These are phyloP conservation scores for Hyperopisus bebe DNA, from an alignment of 2,113 vertebrate species.

Conservation along the genomic window DNA sequence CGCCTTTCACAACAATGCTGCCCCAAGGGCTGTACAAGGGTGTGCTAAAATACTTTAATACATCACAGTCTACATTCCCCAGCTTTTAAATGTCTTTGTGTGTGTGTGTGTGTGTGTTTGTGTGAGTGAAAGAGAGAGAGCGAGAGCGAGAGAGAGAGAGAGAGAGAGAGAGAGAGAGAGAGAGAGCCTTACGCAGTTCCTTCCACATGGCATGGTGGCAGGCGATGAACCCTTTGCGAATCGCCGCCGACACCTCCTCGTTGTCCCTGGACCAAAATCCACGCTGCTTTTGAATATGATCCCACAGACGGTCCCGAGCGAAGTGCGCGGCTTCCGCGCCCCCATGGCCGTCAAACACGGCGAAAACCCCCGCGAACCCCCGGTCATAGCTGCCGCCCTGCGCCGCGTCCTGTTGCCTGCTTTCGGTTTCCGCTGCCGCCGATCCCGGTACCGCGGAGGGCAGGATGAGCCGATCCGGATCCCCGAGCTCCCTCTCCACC, in stretches of 20 bases:
- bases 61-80: background rate
- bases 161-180: too few relatives aligned
- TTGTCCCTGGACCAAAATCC: slow-evolving; percentile 83
- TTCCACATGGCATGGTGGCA: slow-evolving; percentile 98
- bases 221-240: slow-evolving; percentile 88
- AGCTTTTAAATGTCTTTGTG: background rate
- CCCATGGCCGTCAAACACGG: slow-evolving; percentile 91
- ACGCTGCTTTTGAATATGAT: slow-evolving; percentile 80
- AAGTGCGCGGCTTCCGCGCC: slow-evolving; percentile 89
- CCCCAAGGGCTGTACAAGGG: background rate
- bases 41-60: background rate
- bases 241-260: slow-evolving; percentile 79
- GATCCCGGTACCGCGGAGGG: slow-evolving; percentile 39
- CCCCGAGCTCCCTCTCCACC: slow-evolving; percentile 78
- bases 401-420: background rate
- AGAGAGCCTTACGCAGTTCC: slow-evolving; percentile 73
- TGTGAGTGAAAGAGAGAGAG: too few relatives aligned
- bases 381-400: background rate
- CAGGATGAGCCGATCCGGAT: slow-evolving; percentile 52
- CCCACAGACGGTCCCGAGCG: slow-evolving; percentile 84
- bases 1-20: background rate
- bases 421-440: background rate
- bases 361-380: slow-evolving; percentile 58
- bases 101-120: background rate
- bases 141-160: too few relatives aligned